phyloP scores from a whole-genome alignment of 2,888 invertebrate genomes.

The Noctua comes region DNA sequence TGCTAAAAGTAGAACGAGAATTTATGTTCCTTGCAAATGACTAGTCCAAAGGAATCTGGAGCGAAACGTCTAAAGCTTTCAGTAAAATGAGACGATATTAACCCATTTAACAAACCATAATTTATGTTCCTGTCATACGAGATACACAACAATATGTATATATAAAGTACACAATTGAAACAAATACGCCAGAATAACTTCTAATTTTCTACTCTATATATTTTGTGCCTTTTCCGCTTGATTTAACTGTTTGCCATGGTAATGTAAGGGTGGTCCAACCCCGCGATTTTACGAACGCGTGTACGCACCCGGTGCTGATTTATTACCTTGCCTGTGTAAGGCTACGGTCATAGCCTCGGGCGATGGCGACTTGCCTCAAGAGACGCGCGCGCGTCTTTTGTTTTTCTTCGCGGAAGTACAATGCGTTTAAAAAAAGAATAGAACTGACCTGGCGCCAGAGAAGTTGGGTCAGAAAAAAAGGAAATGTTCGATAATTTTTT shows the following conservation, averaged over 20 bases:
- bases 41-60: slow-evolving; percentile 24
- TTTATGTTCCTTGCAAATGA: slow-evolving; percentile 46
- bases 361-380: background rate
- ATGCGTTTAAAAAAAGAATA: too few species aligned
- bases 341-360: slow-evolving; percentile 1
- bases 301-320: slow-evolving; percentile 55
- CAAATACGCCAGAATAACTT: slow-evolving; percentile 48
- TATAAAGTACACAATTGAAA: slow-evolving; percentile 51
- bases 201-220: slow-evolving; percentile 55
- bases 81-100: slow-evolving; percentile 27
- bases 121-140: slow-evolving; percentile 30
- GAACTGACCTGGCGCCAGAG: too few species aligned
- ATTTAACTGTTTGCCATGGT: slow-evolving; percentile 63
- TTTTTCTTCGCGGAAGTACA: background rate
- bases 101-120: slow-evolving; percentile 43
- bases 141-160: slow-evolving; percentile 20
- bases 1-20: slow-evolving; percentile 13
- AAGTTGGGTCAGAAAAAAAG: too few species aligned
- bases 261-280: slow-evolving; percentile 50
- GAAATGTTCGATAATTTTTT: too few species aligned
- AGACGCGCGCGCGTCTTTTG: background rate
- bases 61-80: slow-evolving; percentile 40
- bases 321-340: slow-evolving; percentile 46
- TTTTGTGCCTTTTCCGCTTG: slow-evolving; percentile 47
- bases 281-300: slow-evolving; percentile 49